Conservation (phyloP, 2,888 invertebrate genomes). For the Agelastica alni region DNA sequence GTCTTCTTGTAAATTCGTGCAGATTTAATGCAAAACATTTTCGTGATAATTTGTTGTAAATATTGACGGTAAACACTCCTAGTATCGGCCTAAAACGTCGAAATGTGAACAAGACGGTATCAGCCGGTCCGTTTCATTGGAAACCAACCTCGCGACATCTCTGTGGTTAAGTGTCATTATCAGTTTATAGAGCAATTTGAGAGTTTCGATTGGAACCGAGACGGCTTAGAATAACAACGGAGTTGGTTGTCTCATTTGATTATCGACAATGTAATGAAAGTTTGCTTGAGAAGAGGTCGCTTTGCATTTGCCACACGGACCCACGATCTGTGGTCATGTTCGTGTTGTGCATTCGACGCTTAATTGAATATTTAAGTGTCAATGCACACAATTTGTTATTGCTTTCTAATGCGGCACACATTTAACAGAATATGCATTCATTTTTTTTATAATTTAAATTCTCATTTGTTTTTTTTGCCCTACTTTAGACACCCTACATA, state of each 20-base stretch:
- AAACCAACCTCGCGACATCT: conserved; percentile 1
- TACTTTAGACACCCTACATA: no score
- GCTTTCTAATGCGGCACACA: no score
- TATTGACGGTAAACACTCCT: neutral
- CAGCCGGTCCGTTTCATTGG: neutral
- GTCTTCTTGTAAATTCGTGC: no score
- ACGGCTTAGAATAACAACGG: conserved; percentile 12
- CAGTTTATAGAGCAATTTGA: conserved; percentile 18
- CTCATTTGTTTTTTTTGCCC: no score
- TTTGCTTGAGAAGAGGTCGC: neutral
- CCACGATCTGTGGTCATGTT: no score
- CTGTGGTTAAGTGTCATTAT: conserved; percentile 18
- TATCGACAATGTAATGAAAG: neutral
- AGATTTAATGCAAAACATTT: neutral
- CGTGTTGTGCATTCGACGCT: no score
- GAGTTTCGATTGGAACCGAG: conserved; percentile 10
- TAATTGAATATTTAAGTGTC: no score
- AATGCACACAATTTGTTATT: no score
- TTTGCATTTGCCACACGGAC: neutral
- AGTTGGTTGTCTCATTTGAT: conserved; percentile 14
- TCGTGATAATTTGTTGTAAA: neutral
- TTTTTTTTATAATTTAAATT: no score
- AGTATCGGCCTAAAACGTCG: neutral
- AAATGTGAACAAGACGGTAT: neutral
- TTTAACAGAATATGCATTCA: no score